Conservation (phyloP, 2,113 vertebrate species). For the Tachysurus fulvidraco region DNA sequence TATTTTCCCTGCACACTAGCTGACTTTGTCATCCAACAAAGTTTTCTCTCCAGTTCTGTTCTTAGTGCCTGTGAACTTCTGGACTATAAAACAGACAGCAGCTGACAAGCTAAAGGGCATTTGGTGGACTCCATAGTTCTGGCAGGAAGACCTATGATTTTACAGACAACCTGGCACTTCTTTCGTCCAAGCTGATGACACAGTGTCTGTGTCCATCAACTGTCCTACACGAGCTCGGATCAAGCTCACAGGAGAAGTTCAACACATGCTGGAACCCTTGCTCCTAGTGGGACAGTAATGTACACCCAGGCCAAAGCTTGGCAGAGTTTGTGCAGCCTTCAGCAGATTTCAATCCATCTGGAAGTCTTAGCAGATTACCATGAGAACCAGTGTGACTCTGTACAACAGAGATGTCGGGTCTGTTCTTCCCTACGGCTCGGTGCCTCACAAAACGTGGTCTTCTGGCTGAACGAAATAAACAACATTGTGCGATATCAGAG, state of each 20-base stretch:
- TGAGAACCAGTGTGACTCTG: neutral
- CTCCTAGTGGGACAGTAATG: neutral
- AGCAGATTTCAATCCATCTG: slow-evolving; percentile 1
- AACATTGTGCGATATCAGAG: neutral
- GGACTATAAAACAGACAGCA: neutral
- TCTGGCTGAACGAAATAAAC: neutral
- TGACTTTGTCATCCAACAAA: too few species aligned
- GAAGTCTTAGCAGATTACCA: slow-evolving; percentile 11
- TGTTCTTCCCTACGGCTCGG: neutral
- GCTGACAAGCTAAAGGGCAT: neutral
- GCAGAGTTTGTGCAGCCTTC: neutral
- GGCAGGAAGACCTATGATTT: neutral
- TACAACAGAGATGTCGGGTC: neutral
- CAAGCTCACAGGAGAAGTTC: neutral
- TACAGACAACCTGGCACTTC: neutral
- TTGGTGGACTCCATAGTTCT: neutral
- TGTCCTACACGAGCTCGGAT: neutral
- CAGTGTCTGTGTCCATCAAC: neutral
- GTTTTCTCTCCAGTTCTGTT: neutral
- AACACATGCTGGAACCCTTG: neutral
- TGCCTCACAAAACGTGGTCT: neutral
- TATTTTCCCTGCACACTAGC: neutral
- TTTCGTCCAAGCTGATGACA: neutral
- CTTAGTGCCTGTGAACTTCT: neutral
- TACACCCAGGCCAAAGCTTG: neutral